Conservation (phyloP, 1,140 invertebrate species). For the Antheraea pernyi region DNA sequence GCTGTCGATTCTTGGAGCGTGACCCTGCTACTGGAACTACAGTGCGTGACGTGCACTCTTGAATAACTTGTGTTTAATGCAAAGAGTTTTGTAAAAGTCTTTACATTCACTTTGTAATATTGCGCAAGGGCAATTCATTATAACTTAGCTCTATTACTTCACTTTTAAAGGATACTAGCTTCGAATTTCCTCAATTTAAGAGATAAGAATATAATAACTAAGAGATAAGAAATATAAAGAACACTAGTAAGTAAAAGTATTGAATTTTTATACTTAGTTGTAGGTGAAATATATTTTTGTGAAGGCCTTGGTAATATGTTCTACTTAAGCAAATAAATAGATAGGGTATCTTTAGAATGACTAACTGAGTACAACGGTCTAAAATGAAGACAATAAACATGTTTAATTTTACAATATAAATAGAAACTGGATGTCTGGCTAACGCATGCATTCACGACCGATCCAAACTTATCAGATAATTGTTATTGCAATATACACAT, state of each 20-base stretch:
- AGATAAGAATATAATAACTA: no score
- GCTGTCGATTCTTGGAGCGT: conserved; percentile 11
- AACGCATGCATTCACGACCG: not conserved
- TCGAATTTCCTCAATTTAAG: not conserved
- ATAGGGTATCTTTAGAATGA: no score
- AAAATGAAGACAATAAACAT: no score
- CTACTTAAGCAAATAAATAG: no score
- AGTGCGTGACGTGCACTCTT: conserved; percentile 9
- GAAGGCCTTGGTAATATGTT: no score
- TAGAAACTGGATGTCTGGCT: not conserved
- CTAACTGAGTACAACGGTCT: no score
- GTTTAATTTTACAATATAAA: no score
- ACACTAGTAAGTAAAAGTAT: not conserved
- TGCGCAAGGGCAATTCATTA: not conserved
- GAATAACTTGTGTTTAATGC: conserved; percentile 4
- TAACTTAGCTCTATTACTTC: not conserved
- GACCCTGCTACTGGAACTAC: conserved; percentile 6
- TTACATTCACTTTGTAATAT: not conserved
- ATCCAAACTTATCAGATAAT: not conserved
- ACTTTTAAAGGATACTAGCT: not conserved
- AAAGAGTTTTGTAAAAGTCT: not conserved
- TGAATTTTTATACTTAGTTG: no score
- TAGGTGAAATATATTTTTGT: no score
- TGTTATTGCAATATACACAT: not conserved
- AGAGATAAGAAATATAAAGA: not conserved